Conservation (phyloP, 1,140 invertebrate species). For the Artemia franciscana region DNA sequence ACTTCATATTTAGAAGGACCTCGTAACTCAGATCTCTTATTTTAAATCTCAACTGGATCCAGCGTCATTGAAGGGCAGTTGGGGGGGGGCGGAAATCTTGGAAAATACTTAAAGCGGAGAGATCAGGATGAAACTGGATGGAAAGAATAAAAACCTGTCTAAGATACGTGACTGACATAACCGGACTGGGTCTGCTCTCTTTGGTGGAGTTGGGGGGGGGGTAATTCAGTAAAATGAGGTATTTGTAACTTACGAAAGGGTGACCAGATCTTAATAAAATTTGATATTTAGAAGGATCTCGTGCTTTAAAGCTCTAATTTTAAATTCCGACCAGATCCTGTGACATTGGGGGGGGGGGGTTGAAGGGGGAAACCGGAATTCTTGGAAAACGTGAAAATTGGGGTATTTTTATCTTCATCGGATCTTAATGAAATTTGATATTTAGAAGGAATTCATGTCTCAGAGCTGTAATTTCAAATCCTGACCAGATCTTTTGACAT, state of each 20-base stretch:
- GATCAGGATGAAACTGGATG: neutral
- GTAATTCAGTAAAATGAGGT: neutral
- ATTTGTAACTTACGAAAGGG: neutral
- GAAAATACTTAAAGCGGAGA: neutral
- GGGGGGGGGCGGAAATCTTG: neutral
- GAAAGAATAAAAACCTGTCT: neutral
- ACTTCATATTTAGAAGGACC: neutral
- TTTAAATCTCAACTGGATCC: neutral
- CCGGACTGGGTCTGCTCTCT: neutral
- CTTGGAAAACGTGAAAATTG: too few species aligned
- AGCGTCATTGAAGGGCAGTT: neutral
- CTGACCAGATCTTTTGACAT: too few species aligned
- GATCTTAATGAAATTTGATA: too few species aligned
- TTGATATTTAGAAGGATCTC: neutral
- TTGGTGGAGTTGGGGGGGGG: neutral
- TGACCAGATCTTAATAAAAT: neutral
- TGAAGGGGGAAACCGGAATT: too few species aligned
- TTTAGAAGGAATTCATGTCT: too few species aligned
- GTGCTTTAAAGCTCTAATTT: too few species aligned
- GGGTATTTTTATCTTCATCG: too few species aligned
- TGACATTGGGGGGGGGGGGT: neutral
- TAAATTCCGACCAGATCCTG: neutral
- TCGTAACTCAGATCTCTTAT: neutral
- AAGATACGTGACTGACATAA: neutral
- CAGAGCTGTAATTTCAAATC: too few species aligned